phyloP scores from a whole-genome alignment of 2,797 vertebrate species.

The Chanos chanos region DNA sequence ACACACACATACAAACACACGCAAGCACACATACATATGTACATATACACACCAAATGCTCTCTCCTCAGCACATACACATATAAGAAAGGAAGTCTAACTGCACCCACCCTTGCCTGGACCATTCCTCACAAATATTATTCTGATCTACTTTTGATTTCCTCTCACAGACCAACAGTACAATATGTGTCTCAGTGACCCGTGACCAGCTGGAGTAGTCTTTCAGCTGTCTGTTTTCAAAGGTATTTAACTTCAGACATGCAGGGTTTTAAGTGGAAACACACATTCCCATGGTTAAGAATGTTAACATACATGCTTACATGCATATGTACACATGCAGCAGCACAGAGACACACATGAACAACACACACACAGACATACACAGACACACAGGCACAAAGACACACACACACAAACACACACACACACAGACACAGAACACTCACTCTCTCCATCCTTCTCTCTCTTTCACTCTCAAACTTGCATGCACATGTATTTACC shows the following conservation, averaged over 20 bases:
- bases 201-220: no score
- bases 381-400: slow-evolving; percentile 6
- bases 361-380: neutral
- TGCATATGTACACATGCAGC: neutral
- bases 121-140: neutral
- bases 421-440: slow-evolving; percentile 1
- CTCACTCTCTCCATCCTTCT: no score
- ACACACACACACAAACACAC: slow-evolving; percentile 1
- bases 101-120: neutral
- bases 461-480: no score
- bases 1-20: no score
- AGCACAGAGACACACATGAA: neutral
- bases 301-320: slow-evolving; percentile 6
- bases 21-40: slow-evolving; percentile 21
- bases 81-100: slow-evolving; percentile 21
- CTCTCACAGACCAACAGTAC: neutral
- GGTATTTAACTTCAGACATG: no score
- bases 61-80: neutral
- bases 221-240: no score
- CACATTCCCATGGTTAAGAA: slow-evolving; percentile 21
- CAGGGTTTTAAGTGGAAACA: neutral
- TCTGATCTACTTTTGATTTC: neutral
- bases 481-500: no score
- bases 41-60: slow-evolving; percentile 11
- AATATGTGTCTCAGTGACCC: neutral